Conservation (phyloP, 2,113 vertebrate genomes). For the Galemys pyrenaicus region DNA sequence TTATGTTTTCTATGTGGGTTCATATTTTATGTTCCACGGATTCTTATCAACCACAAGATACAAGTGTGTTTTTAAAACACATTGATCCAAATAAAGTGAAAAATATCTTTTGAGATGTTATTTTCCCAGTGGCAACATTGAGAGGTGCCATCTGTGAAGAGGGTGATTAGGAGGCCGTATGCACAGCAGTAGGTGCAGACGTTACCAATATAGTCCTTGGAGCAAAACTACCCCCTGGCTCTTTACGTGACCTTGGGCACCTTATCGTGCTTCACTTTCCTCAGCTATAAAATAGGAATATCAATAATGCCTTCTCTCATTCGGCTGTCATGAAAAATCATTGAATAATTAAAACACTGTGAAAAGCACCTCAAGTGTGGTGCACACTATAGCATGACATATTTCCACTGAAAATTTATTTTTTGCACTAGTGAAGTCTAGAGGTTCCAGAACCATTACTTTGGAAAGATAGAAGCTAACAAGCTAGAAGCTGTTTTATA, state of each 20-base stretch:
- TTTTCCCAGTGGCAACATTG: not conserved
- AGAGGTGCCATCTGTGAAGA: not conserved
- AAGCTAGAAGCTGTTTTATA: not conserved
- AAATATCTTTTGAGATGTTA: slow-evolving; percentile 17
- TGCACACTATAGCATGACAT: not conserved
- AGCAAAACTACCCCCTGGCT: not conserved
- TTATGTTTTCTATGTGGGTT: not conserved
- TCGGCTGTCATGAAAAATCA: not conserved
- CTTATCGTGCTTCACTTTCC: not conserved
- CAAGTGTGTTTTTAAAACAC: slow-evolving; percentile 2
- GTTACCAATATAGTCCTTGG: not conserved
- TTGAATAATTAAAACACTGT: not conserved
- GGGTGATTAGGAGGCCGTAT: not conserved
- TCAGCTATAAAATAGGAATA: not conserved
- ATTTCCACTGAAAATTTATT: not conserved
- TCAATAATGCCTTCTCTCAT: not conserved
- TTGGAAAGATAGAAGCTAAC: not conserved
- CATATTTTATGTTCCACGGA: not conserved
- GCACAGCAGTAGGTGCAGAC: not conserved
- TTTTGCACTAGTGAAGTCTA: not conserved
- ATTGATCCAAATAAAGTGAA: slow-evolving; percentile 11
- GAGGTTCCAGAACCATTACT: not conserved
- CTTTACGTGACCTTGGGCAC: not conserved
- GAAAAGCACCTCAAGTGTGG: not conserved
- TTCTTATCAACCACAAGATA: slow-evolving; percentile 30